Percentiles rank a stretch among this genome's conserved stretches.
These are phyloP conservation scores for Pseudococcus jackbeardsleyi DNA, from an alignment of 2,888 invertebrate species.

Conservation along the genomic window DNA sequence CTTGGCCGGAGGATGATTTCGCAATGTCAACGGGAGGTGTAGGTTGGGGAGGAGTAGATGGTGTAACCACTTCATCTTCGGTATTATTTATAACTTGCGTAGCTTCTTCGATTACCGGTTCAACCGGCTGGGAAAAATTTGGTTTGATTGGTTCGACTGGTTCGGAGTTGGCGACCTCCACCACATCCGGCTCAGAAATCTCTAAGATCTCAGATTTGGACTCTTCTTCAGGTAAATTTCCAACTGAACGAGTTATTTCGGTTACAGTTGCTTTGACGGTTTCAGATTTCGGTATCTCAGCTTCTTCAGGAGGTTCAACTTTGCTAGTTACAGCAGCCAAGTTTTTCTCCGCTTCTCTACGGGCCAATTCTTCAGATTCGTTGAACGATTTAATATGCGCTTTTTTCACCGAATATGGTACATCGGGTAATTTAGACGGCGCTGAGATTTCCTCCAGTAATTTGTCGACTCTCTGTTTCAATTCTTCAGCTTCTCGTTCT, in stretches of 20 bases:
- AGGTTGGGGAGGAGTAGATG: background rate
- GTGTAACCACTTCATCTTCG: background rate
- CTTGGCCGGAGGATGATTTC: background rate
- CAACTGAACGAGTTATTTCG: background rate
- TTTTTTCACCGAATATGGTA: slow-evolving; percentile 59
- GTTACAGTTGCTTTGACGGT: background rate
- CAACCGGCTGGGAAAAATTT: too few relatives aligned
- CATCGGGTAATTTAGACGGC: slow-evolving; percentile 69
- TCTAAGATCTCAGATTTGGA: background rate
- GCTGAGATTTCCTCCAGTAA: slow-evolving; percentile 76
- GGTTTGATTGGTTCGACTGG: background rate
- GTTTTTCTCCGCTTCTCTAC: slow-evolving; percentile 22
- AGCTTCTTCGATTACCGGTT: background rate
- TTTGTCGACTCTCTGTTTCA: slow-evolving; percentile 71
- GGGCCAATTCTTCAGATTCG: background rate
- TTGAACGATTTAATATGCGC: slow-evolving; percentile 55
- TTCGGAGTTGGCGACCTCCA: too few relatives aligned
- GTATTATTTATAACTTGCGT: background rate
- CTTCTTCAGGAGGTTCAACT: too few relatives aligned
- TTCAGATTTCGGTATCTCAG: background rate
- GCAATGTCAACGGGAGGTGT: background rate
- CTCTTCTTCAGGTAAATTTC: background rate
- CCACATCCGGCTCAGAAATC: too few relatives aligned
- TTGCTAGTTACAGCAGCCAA: too few relatives aligned
- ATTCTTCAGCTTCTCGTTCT: slow-evolving; percentile 68